phyloP scores from a whole-genome alignment of 2,797 vertebrate species.

The Apogon talboti region DNA sequence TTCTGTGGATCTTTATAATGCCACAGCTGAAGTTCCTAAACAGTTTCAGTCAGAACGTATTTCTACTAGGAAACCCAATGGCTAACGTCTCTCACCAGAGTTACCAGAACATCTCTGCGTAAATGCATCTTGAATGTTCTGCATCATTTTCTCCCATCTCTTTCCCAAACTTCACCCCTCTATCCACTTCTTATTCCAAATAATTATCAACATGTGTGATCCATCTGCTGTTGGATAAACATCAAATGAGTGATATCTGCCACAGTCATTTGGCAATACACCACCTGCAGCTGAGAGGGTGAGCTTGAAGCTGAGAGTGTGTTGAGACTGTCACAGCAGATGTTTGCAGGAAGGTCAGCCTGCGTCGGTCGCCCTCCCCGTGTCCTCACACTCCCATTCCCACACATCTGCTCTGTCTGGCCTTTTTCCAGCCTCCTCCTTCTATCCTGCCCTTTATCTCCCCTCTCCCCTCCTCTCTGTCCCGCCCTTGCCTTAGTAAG shows the following conservation, averaged over 20 bases:
- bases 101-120: neutral
- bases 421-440: constrained; percentile 56
- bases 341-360: constrained; percentile 51
- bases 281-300: constrained; percentile 57
- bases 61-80: too few relatives aligned
- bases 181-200: constrained; percentile 40
- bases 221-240: constrained; percentile 77
- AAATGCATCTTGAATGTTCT: constrained; percentile 5
- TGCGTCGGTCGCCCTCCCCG: constrained; percentile 13
- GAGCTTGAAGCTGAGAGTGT: constrained; percentile 41
- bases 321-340: constrained; percentile 58
- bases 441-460: constrained; percentile 51
- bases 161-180: neutral
- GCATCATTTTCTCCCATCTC: constrained; percentile 10
- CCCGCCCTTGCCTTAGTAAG: constrained; percentile 58
- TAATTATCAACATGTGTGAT: constrained; percentile 67
- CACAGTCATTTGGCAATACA: constrained; percentile 68
- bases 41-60: too few relatives aligned
- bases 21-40: too few relatives aligned
- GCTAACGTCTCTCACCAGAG: too few relatives aligned
- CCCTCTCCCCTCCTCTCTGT: constrained; percentile 33
- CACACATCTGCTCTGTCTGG: constrained; percentile 75
- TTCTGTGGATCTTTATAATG: too few relatives aligned
- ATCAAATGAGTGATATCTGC: constrained; percentile 66
- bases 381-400: constrained; percentile 49